Base-by-base conservation (phyloP, 2,113 vertebrate genomes). In the Struthio camelus region DNA sequence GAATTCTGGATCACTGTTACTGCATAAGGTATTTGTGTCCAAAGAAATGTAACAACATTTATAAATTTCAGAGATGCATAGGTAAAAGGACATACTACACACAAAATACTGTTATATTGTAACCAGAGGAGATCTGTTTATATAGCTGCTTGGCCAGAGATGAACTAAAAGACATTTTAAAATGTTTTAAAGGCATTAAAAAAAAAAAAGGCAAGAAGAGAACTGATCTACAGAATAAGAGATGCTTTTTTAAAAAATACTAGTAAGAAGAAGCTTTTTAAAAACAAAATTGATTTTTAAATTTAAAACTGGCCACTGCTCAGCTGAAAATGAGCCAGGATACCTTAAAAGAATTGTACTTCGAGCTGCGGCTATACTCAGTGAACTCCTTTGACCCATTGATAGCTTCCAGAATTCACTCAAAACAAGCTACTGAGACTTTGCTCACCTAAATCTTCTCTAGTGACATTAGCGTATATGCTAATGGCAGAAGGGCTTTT, bases 1-100 rank as follows among this genome's bases (percentile, higher is more conserved):
- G 51, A 44, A 12, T 48, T 48, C 5, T 46, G 30, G 30, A 4
- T 0, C 0, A 11, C 50, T 53, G 1, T 14, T 28, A 4, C 7
- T 14, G 66, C 87, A 2, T 1, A 48, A 61, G 2, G 1, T 14
- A 5, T 71, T 86, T 46, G 5, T 40, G 17, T 59, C 20, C 36
- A 40, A 44, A 83, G 25, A 66, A 40, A 13, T 59, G 25, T 87
- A 89, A 3, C 0, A 0, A 10, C 11, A 11, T 36, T 76, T 27
- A 34, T 54, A 46, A 64, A 54, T 77, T n/a, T 38, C 12, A 51
- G 18, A 61, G 66, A 7, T 36, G 27, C 32, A 6, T 8, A 10
- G 24, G 16, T 54, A 25, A 53, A 80, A 51, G 46, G 0, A 1
- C n/a, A 28, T 82, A 40, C 53, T 10, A 61, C 23, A 3, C 56